Evolutionary conservation across 2,888 invertebrate genomes (phyloP).

Genomic region (Uloborus plumipes): DNA sequence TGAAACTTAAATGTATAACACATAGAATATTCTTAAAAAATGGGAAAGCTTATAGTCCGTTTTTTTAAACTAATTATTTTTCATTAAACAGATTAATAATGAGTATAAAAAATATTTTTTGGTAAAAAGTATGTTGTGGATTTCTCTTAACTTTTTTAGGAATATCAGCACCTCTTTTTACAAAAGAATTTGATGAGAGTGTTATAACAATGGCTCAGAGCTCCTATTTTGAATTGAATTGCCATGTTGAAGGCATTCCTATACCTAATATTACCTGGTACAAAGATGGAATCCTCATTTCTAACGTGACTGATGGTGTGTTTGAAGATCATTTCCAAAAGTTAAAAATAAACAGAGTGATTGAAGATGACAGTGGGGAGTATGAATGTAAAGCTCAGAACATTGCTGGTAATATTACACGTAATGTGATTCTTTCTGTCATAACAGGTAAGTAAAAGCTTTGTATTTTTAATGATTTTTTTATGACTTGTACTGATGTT

Average conservation of each 20-base stretch:
- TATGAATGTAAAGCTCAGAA: constrained; percentile 65
- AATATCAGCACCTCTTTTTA: constrained; percentile 26
- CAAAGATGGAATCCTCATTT: constrained; percentile 49
- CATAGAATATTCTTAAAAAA: too few relatives aligned
- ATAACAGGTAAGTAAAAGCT: constrained; percentile 10
- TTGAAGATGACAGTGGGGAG: constrained; percentile 62
- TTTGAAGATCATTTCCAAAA: constrained; percentile 57
- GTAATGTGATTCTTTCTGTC: constrained; percentile 19
- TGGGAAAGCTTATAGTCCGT: too few relatives aligned
- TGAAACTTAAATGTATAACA: too few relatives aligned
- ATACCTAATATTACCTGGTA: constrained; percentile 33
- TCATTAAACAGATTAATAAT: too few relatives aligned
- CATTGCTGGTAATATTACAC: constrained; percentile 44
- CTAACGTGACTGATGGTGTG: constrained; percentile 51
- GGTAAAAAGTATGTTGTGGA: too few relatives aligned
- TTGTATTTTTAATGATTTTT: too few relatives aligned
- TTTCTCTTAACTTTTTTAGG: constrained; percentile 14
- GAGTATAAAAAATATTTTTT: too few relatives aligned
- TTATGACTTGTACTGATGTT: too few relatives aligned
- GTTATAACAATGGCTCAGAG: not conserved
- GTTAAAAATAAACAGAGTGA: constrained; percentile 55
- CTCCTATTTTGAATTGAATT: constrained; percentile 14
- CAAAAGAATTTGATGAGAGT: not conserved
- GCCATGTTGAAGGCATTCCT: constrained; percentile 35
- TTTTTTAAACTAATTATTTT: too few relatives aligned